phyloP scores from a whole-genome alignment of 2,797 vertebrate genomes.

The Sebastolobus altivelis region DNA sequence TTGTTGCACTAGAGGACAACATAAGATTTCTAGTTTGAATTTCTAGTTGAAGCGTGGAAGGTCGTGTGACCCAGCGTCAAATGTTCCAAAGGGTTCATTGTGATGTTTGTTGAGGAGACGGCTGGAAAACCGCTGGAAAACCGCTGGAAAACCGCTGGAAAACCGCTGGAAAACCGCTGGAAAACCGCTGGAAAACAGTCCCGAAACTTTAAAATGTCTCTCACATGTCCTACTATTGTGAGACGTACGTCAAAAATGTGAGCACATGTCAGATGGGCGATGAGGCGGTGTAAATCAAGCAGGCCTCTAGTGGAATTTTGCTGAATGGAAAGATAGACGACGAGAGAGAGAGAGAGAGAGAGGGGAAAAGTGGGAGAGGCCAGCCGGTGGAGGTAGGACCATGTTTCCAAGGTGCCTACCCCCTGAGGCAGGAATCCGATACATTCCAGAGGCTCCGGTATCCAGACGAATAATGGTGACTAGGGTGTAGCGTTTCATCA shows the following conservation, averaged over 20 bases:
- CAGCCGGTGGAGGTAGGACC: slow-evolving; percentile 64
- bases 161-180: slow-evolving; percentile 5
- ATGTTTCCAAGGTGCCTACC: slow-evolving; percentile 77
- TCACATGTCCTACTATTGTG: slow-evolving; percentile 44
- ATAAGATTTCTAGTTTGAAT: slow-evolving; percentile 46
- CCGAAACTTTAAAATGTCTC: slow-evolving; percentile 41
- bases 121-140: not conserved
- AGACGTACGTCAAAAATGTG: slow-evolving; percentile 43
- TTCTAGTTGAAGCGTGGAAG: slow-evolving; percentile 5
- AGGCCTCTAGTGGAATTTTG: slow-evolving; percentile 69
- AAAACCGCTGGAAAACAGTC: slow-evolving; percentile 44
- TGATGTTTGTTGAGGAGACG: slow-evolving; percentile 28
- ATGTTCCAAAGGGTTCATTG: slow-evolving; percentile 5
- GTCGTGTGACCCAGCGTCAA: slow-evolving; percentile 2
- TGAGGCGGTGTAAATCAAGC: slow-evolving; percentile 58
- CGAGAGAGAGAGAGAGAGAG: not conserved
- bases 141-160: slow-evolving; percentile 33
- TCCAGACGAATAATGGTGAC: slow-evolving; percentile 82
- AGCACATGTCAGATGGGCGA: slow-evolving; percentile 52
- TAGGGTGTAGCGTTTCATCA: slow-evolving; percentile 80
- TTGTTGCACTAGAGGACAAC: slow-evolving; percentile 41
- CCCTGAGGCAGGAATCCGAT: slow-evolving; percentile 81
- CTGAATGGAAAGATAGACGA: slow-evolving; percentile 58
- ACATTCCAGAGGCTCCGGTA: slow-evolving; percentile 82
- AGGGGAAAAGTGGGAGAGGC: slow-evolving; percentile 46